Conservation (phyloP, 2,888 invertebrate species). For the Melanophora roralis region DNA sequence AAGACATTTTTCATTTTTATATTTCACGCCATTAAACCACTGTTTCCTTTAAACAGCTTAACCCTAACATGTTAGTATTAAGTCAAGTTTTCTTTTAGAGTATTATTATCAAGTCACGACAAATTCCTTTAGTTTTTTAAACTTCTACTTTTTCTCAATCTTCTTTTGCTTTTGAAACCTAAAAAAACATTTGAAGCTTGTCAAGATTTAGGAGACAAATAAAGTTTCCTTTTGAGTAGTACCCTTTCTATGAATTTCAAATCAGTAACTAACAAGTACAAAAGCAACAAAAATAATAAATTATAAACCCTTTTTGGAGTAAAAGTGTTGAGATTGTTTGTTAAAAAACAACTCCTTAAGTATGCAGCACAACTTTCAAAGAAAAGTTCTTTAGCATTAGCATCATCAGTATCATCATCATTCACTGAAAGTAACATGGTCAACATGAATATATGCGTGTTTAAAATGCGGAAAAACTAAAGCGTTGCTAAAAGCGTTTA, state of each 20-base stretch:
- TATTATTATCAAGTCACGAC: slow-evolving; percentile 75
- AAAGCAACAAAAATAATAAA: slow-evolving; percentile 4
- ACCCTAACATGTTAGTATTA: slow-evolving; percentile 56
- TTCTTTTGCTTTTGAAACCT: no score
- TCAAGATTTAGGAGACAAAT: slow-evolving; percentile 59
- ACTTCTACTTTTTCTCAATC: slow-evolving; percentile 29
- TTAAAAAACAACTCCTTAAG: slow-evolving; percentile 1
- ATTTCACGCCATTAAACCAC: neutral
- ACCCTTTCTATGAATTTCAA: slow-evolving; percentile 51
- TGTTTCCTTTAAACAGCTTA: slow-evolving; percentile 27
- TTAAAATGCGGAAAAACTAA: slow-evolving; percentile 61
- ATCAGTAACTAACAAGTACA: slow-evolving; percentile 45
- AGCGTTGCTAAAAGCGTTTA: slow-evolving; percentile 55
- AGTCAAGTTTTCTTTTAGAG: slow-evolving; percentile 51
- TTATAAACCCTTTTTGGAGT: slow-evolving; percentile 55
- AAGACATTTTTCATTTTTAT: no score
- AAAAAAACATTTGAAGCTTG: slow-evolving; percentile 53
- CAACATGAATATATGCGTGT: slow-evolving; percentile 50
- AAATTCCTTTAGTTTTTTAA: slow-evolving; percentile 67
- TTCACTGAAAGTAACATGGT: neutral
- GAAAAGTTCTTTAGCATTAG: slow-evolving; percentile 32
- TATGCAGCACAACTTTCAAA: neutral
- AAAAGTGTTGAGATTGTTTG: slow-evolving; percentile 47
- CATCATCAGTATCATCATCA: neutral
- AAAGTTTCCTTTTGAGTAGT: slow-evolving; percentile 59